A percentile compares a stretch with the other conserved stretches of the same genome.
These are phyloP conservation scores for Hephaestus fuliginosus DNA, from an alignment of 2,797 vertebrate genomes.

Conservation along the genomic window DNA sequence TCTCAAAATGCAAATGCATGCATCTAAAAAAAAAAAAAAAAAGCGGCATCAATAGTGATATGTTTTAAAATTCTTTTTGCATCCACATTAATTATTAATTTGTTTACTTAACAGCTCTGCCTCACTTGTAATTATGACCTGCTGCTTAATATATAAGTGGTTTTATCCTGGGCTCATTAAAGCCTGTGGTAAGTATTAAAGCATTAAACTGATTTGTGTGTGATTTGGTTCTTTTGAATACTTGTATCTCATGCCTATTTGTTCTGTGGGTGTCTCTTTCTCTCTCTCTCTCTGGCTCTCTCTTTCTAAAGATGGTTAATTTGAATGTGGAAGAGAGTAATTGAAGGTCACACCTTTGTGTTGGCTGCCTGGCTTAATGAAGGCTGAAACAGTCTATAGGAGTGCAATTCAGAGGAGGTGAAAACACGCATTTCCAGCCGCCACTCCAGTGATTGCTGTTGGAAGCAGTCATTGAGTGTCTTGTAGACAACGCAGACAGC, in stretches of 20 bases:
- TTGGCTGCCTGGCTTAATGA: slow-evolving; percentile 68
- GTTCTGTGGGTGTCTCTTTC: slow-evolving; percentile 12
- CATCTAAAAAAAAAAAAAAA: slow-evolving; percentile 17
- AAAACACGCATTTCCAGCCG: slow-evolving; percentile 44
- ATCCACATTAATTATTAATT: slow-evolving; percentile 75
- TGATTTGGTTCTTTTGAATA: slow-evolving; percentile 58
- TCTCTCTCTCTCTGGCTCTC: slow-evolving; percentile 1
- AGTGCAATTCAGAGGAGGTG: slow-evolving; percentile 28
- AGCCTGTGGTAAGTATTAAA: slow-evolving; percentile 65
- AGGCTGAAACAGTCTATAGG: slow-evolving; percentile 42
- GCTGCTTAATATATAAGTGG: slow-evolving; percentile 71
- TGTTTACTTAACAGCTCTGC: slow-evolving; percentile 70
- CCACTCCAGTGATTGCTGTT: slow-evolving; percentile 10
- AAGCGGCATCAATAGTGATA: slow-evolving; percentile 27
- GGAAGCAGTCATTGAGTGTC: slow-evolving; percentile 5
- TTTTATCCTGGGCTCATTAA: slow-evolving; percentile 75
- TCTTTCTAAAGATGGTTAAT: slow-evolving; percentile 56
- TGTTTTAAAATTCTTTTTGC: slow-evolving; percentile 50
- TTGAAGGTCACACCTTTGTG: slow-evolving; percentile 79
- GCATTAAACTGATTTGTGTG: slow-evolving; percentile 67
- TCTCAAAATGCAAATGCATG: slow-evolving; percentile 28
- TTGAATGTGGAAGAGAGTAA: slow-evolving; percentile 53
- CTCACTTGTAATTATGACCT: slow-evolving; percentile 64
- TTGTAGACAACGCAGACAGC: slow-evolving; percentile 3
- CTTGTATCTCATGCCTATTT: slow-evolving; percentile 40